Evolutionary conservation across 92 coral and sea anemone genomes (phyloP).

Genomic region (Epizoanthus ramosus): DNA sequence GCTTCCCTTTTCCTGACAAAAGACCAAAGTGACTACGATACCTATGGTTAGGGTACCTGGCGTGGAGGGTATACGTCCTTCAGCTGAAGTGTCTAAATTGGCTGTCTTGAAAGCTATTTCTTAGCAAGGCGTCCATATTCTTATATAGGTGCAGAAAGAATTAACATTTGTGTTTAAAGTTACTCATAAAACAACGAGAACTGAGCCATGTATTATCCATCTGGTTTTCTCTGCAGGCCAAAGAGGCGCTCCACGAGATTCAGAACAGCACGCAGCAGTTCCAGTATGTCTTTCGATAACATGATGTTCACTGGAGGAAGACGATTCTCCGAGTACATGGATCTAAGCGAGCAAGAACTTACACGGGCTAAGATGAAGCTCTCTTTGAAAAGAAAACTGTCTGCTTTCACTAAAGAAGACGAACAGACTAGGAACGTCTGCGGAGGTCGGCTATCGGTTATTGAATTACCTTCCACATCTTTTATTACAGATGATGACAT

Average conservation of each 20-base stretch:
- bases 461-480: constrained; percentile 20
- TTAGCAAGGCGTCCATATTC: too few relatives aligned
- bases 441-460: constrained; percentile 22
- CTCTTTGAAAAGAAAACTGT: constrained; percentile 53
- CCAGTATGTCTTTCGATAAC: constrained; percentile 60
- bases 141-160: not conserved
- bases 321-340: constrained; percentile 61
- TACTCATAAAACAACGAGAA: not conserved
- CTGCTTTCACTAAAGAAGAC: constrained; percentile 56
- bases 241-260: not conserved
- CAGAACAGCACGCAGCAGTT: constrained; percentile 55
- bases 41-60: too few relatives aligned
- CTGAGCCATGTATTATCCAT: not conserved
- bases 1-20: too few relatives aligned
- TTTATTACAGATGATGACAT: constrained; percentile 10
- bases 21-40: too few relatives aligned
- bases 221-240: constrained; percentile 1
- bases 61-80: too few relatives aligned
- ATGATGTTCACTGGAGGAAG: constrained; percentile 54
- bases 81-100: too few relatives aligned
- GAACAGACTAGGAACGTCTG: constrained; percentile 10
- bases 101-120: too few relatives aligned
- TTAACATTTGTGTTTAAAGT: too few relatives aligned
- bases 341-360: constrained; percentile 51
- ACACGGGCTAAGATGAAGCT: constrained; percentile 46